Conservation (phyloP, 2,888 invertebrate genomes). For the Lasioglossum leucozonium region DNA sequence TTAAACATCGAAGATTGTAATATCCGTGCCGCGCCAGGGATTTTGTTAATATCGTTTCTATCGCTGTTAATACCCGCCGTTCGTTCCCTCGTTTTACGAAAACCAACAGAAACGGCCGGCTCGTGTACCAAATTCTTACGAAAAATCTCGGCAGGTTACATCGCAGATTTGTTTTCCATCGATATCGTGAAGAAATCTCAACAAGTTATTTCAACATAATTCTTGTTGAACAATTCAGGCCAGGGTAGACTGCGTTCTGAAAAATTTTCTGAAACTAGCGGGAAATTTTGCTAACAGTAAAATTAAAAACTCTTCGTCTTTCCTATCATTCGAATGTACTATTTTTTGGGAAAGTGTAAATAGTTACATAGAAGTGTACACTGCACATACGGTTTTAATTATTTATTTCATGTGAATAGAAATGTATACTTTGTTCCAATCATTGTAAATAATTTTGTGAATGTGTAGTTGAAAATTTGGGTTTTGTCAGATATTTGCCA, state of each 20-base stretch:
- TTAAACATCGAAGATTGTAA: background rate
- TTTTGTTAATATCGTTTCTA: background rate
- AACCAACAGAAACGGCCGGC: slow-evolving; percentile 18
- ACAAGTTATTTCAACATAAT: background rate
- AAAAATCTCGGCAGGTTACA: slow-evolving; percentile 29
- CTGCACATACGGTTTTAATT: slow-evolving; percentile 19
- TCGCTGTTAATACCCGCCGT: slow-evolving; percentile 12
- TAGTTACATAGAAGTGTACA: slow-evolving; percentile 14
- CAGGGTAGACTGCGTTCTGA: background rate
- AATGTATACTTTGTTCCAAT: background rate
- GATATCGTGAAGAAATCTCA: slow-evolving; percentile 13
- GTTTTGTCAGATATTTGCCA: background rate
- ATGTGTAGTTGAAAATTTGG: background rate
- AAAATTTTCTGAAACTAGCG: background rate
- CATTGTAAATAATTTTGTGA: background rate
- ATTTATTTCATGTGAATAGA: slow-evolving; percentile 5
- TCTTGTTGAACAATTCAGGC: slow-evolving; percentile 3
- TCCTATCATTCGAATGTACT: background rate
- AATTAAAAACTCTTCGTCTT: background rate
- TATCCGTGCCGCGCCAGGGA: slow-evolving; percentile 4
- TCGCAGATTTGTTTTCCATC: slow-evolving; percentile 24
- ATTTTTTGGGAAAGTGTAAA: background rate
- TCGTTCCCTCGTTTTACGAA: slow-evolving; percentile 6
- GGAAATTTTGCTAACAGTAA: slow-evolving; percentile 18
- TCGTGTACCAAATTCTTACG: background rate